Evolutionary conservation across 1,140 invertebrate species (phyloP).

Genomic region (Pissodes strobi): DNA sequence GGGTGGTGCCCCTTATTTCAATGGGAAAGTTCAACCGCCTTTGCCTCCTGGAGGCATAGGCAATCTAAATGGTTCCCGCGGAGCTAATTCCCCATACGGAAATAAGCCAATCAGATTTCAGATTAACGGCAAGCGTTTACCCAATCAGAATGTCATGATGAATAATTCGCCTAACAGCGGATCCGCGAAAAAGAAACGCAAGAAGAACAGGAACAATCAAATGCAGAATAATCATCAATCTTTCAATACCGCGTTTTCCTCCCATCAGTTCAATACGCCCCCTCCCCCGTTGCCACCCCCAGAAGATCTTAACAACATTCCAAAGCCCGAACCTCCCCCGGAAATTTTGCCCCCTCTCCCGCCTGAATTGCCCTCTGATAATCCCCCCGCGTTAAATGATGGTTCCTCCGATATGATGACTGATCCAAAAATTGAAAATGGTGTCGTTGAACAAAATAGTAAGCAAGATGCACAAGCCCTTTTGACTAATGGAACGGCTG

Average conservation of each 20-base stretch:
- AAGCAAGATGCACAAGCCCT: background rate
- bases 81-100: slow-evolving; percentile 31
- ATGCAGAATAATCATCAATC: slow-evolving; percentile 54
- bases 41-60: slow-evolving; percentile 36
- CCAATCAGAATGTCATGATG: slow-evolving; percentile 39
- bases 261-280: slow-evolving; percentile 54
- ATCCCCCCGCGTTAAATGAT: background rate
- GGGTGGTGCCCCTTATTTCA: slow-evolving; percentile 12
- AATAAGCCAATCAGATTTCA: slow-evolving; percentile 48
- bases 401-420: background rate
- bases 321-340: slow-evolving; percentile 53
- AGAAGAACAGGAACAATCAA: slow-evolving; percentile 69
- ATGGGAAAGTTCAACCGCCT: slow-evolving; percentile 40
- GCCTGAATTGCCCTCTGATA: slow-evolving; percentile 37
- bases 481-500: slow-evolving; percentile 17
- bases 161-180: slow-evolving; percentile 58
- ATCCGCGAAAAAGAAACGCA: slow-evolving; percentile 74
- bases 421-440: too few relatives aligned
- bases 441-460: background rate
- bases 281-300: slow-evolving; percentile 60
- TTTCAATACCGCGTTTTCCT: background rate
- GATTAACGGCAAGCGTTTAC: slow-evolving; percentile 43
- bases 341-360: slow-evolving; percentile 60
- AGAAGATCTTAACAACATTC: slow-evolving; percentile 52
- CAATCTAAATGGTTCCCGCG: slow-evolving; percentile 15